Evolutionary conservation across 2,113 vertebrate genomes (phyloP).

Genomic region (Neotragus pygmaeus): DNA sequence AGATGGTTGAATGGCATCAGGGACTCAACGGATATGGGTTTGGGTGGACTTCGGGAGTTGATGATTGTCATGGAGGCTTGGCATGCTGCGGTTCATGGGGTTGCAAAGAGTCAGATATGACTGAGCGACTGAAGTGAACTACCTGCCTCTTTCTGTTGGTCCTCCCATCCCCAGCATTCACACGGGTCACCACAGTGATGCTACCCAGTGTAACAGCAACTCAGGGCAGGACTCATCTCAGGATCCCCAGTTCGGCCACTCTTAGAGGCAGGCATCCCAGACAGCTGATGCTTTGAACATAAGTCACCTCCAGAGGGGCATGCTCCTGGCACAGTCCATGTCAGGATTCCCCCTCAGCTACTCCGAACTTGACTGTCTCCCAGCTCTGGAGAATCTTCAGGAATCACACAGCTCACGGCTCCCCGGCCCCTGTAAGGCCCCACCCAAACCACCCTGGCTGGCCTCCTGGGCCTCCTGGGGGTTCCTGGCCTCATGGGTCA

Average conservation of each 20-base stretch:
- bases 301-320: not conserved
- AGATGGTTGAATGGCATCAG: too few relatives aligned
- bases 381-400: not conserved
- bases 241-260: not conserved
- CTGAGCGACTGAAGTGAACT: too few relatives aligned
- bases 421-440: not conserved
- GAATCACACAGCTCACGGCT: not conserved
- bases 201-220: not conserved
- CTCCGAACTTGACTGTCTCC: rapidly evolving
- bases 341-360: not conserved
- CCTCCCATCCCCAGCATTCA: not conserved
- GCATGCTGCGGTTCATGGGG: too few relatives aligned
- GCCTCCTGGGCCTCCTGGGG: not conserved
- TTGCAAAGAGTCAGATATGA: rapidly evolving
- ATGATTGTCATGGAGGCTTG: too few relatives aligned
- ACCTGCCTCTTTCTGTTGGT: not conserved
- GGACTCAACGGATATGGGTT: too few relatives aligned
- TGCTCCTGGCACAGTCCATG: not conserved
- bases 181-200: rapidly evolving
- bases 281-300: rapidly evolving
- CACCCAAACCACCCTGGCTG: not conserved
- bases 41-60: too few relatives aligned
- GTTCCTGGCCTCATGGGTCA: too few relatives aligned
- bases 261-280: not conserved
- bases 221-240: not conserved